Percentiles rank a stretch among this genome's conserved stretches.
Conservation (phyloP, 2,888 invertebrate genomes). For the Nomada fucata region DNA sequence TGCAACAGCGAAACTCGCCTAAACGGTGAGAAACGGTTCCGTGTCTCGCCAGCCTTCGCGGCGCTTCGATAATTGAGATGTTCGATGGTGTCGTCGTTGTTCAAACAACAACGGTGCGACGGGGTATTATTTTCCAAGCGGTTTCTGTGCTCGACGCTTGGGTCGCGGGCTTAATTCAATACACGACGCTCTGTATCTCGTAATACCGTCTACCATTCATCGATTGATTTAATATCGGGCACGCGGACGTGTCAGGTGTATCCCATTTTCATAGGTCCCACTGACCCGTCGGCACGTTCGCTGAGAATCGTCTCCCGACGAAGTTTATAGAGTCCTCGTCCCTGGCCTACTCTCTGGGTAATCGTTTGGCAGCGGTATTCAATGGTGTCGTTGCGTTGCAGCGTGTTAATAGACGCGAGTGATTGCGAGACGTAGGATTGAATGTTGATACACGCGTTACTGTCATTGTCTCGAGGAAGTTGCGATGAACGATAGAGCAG, state of each 20-base stretch:
- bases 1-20: not conserved
- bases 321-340: slow-evolving; percentile 26
- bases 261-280: slow-evolving; percentile 4
- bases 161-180: slow-evolving; percentile 1
- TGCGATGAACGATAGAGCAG: not conserved
- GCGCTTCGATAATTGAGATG: slow-evolving; percentile 39
- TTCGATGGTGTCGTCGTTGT: slow-evolving; percentile 38
- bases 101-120: slow-evolving; percentile 24
- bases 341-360: slow-evolving; percentile 8
- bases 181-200: not conserved
- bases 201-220: not conserved
- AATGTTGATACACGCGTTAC: slow-evolving; percentile 68
- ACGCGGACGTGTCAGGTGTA: slow-evolving; percentile 3
- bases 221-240: slow-evolving; percentile 34
- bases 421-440: slow-evolving; percentile 32
- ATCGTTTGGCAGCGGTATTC: slow-evolving; percentile 11
- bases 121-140: slow-evolving; percentile 34
- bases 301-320: slow-evolving; percentile 26
- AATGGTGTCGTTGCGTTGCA: slow-evolving; percentile 28
- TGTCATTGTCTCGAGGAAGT: slow-evolving; percentile 54
- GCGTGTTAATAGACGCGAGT: slow-evolving; percentile 13
- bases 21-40: slow-evolving; percentile 25
- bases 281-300: slow-evolving; percentile 13
- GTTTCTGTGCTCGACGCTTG: slow-evolving; percentile 33
- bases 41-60: slow-evolving; percentile 17